These are phyloP conservation scores for Eupithecia centaureata DNA, from an alignment of 2,888 invertebrate genomes.

Conservation along the genomic window DNA sequence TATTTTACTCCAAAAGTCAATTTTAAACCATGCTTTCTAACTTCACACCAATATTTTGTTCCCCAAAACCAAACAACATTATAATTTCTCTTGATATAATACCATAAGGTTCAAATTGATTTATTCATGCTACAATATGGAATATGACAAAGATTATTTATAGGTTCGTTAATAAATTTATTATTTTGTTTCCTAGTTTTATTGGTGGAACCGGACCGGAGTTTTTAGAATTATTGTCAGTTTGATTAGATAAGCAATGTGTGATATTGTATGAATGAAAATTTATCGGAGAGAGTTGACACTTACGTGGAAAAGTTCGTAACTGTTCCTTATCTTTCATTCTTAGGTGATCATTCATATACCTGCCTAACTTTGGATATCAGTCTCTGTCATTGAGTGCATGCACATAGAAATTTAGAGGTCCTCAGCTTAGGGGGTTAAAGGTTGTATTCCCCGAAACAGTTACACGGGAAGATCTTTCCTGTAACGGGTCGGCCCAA, in stretches of 20 bases:
- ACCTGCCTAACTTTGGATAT: not conserved
- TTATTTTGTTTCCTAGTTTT: conserved; percentile 64
- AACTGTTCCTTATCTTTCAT: conserved; percentile 14
- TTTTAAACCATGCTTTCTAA: conserved; percentile 59
- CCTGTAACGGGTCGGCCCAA: no score
- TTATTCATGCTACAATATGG: conserved; percentile 19
- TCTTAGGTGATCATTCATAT: conserved; percentile 15
- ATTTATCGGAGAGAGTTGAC: conserved; percentile 55
- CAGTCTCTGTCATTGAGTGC: not conserved
- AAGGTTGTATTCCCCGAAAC: no score
- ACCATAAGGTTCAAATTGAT: conserved; percentile 42
- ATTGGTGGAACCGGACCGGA: conserved; percentile 59
- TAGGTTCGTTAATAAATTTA: conserved; percentile 79
- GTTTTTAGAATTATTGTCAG: conserved; percentile 50
- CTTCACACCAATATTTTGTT: conserved; percentile 68
- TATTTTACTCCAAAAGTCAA: conserved; percentile 33
- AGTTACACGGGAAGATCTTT: no score
- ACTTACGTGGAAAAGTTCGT: conserved; percentile 19
- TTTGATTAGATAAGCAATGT: conserved; percentile 58
- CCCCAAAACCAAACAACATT: conserved; percentile 44
- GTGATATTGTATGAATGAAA: conserved; percentile 54
- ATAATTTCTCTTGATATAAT: conserved; percentile 27
- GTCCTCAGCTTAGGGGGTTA: no score
- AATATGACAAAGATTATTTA: conserved; percentile 62
- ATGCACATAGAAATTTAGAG: not conserved